These are phyloP conservation scores for Myotis daubentonii DNA, from an alignment of 2,797 vertebrate species.

Conservation along the genomic window DNA sequence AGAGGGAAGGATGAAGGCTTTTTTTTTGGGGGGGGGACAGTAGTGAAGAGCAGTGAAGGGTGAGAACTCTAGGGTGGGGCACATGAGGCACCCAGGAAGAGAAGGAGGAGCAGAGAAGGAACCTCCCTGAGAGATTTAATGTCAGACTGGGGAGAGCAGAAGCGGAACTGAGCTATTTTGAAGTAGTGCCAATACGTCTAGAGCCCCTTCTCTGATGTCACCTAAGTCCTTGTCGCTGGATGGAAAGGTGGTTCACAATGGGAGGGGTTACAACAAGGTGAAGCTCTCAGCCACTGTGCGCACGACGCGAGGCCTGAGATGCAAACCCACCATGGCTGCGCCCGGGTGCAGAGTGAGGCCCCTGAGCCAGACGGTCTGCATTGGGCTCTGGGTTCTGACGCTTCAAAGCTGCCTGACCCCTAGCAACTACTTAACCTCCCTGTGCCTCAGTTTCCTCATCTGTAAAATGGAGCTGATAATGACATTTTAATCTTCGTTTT, in stretches of 20 bases:
- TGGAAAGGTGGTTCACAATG: neutral
- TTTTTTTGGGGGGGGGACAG: neutral
- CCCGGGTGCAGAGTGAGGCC: rapidly evolving
- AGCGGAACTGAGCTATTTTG: rapidly evolving
- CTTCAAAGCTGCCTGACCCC: neutral
- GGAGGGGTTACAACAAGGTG: rapidly evolving
- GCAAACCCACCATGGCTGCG: rapidly evolving
- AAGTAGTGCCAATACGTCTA: rapidly evolving
- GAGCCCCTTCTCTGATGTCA: neutral
- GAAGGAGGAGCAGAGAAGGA: neutral
- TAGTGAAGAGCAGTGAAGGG: rapidly evolving
- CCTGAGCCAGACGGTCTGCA: neutral
- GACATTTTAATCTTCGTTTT: no score
- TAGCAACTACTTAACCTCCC: neutral
- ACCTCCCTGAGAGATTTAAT: neutral
- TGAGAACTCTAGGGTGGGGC: rapidly evolving
- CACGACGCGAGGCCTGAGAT: rapidly evolving
- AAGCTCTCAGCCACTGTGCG: rapidly evolving
- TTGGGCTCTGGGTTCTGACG: rapidly evolving
- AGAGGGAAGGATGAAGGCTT: neutral
- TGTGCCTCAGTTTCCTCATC: neutral
- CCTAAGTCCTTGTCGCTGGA: neutral
- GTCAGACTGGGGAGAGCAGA: neutral
- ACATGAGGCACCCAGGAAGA: rapidly evolving
- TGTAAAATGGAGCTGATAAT: neutral